Base-by-base conservation (phyloP, 2,113 vertebrate species). In the Sigmodon hispidus region DNA sequence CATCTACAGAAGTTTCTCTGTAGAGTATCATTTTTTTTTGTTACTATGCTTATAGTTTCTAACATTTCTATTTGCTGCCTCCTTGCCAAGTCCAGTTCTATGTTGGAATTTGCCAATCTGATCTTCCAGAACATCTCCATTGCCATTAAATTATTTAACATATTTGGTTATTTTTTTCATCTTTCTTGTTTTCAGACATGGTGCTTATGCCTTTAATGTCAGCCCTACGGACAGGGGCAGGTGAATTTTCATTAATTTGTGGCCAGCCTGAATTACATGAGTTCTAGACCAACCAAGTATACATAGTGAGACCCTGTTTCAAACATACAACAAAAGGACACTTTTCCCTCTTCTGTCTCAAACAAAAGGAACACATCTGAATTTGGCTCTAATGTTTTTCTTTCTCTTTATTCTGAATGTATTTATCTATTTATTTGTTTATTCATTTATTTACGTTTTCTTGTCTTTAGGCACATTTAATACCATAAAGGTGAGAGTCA, bases 21-120 rank as follows among this genome's bases (percentile, higher is more conserved):
- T 79, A 91, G 61, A 50, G 17, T 34, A 83, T 45, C 85, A 5
- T 93, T 79, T 45, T 26, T 67, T 87, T 83, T 55, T 84, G 29
- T 97, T 77, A 83, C 21, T 75, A 21, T 90, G 31, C 84, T 97
- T 73, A 59, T 43, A 45, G 89, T 92, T 67, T 92, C 65, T 95
- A 86, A 16, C 36, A 91, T 87, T 91, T 93, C 52, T 55, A 50
- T 91, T 93, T 83, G 48, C 83, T 91, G 91, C 16, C 50, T 65
- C 80, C 59, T 94, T 90, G 52, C 12, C 34, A 31, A 75, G 90
- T 90, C 40, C 12, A 85, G 52, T 61, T 90, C 31, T 89, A 7
- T 81, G 9, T 70, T 88, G 19, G 70, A 96, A 91, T 88, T 88
- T 83, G 63, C 61, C 19, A 67, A 63, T 86, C 65, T 89, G 65